Evolutionary conservation across 2,113 vertebrate genomes (phyloP), one percentile per base, ranked within the genome.

Genomic region (Vulpes vulpes): DNA sequence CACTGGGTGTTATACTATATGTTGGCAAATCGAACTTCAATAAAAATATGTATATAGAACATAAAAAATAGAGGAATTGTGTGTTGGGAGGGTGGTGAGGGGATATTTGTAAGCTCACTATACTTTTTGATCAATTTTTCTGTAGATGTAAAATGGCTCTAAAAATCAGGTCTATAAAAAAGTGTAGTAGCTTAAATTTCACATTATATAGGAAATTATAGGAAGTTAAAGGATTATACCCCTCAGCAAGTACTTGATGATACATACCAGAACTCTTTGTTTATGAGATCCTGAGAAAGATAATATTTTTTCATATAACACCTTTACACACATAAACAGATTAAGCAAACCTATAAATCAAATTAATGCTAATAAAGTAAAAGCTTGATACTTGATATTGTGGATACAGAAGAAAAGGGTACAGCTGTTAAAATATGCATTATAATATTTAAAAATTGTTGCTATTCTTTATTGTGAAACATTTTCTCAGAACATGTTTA

Each of bases 111-210:
- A 16, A 92, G 53, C 82, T 82, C 15, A 38, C 19, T 94, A 14
- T 82, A 60, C 32, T 92, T 93, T 71, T 11, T 60, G n/a, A 69
- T 57, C 25, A 85, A 87, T 71, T 85, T 71, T 57, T 51, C 25
- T 53, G 67, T 38, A 91, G 88, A 88, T 11, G 30, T 67, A 60
- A 94, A 83, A 76, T 16, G 49, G 49, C 20, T 59, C 23, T 43
- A 76, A 95, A 80, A 60, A 32, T 10, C 5, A 53, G 59, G 14
- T 62, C 14, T 53, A 43, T 94, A 74, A 64, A 57, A 60, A 88
- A 59, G 76, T 15, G 1, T 65, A 93, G 35, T 79, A 90, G 32
- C 69, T 93, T 89, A 96, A 79, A 62, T 96, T 76, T 96, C 73
- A 85, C 11, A 11, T 67, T 78, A 84, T 25, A 60, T 76, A 78